Evolutionary conservation across 2,888 invertebrate genomes (phyloP).

Genomic region (Cheilosia urbana): DNA sequence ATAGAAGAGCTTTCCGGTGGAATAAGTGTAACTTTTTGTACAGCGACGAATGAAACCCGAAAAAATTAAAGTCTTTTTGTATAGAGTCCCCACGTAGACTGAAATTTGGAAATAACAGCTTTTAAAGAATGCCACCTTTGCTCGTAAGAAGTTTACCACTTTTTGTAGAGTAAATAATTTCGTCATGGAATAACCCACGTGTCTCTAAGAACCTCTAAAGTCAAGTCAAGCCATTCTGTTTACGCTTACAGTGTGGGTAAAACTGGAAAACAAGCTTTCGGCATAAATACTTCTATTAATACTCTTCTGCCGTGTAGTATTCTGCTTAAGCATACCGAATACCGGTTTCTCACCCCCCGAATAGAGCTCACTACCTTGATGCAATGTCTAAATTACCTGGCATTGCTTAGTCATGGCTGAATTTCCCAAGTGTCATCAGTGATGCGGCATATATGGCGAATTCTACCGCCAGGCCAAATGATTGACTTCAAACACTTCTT

Average conservation of each 20-base stretch:
- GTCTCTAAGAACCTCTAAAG: not conserved
- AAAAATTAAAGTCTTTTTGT: too few relatives aligned
- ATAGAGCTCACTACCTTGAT: slow-evolving; percentile 13
- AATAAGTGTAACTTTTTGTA: too few relatives aligned
- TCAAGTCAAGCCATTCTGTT: not conserved
- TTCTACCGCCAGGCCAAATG: slow-evolving; percentile 6
- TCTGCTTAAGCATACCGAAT: not conserved
- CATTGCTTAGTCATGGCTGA: slow-evolving; percentile 15
- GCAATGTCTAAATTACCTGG: not conserved
- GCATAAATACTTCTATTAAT: not conserved
- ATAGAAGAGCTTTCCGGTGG: too few relatives aligned
- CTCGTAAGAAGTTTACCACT: too few relatives aligned
- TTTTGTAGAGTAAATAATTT: too few relatives aligned
- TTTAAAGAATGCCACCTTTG: too few relatives aligned
- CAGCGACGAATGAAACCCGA: too few relatives aligned
- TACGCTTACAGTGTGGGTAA: slow-evolving; percentile 9
- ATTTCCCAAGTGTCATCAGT: slow-evolving; percentile 37
- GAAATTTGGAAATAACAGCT: too few relatives aligned
- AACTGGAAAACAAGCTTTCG: not conserved
- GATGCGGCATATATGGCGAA: slow-evolving; percentile 7
- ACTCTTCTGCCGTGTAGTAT: not conserved
- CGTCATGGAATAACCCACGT: too few relatives aligned
- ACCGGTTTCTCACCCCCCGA: slow-evolving; percentile 12
- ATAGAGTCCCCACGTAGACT: too few relatives aligned
- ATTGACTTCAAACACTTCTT: not conserved